Evolutionary conservation across 2,113 vertebrate genomes (phyloP), one percentile per base, ranked within the genome.

Genomic region (Carassius carassius): DNA sequence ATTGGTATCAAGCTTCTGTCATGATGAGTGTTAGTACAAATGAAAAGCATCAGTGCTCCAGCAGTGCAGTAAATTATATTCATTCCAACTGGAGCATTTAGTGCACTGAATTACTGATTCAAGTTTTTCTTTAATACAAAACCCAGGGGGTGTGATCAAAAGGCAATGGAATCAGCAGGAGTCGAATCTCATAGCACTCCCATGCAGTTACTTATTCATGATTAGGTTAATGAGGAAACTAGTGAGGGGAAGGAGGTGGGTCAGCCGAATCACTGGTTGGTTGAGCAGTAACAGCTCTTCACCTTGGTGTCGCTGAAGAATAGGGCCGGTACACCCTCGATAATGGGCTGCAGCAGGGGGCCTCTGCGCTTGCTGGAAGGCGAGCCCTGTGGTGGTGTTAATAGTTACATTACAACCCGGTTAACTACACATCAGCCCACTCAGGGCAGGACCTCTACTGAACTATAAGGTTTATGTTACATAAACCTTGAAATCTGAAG

Each of bases 281-380:
- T 90, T 91, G 89, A 92, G 92, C 90, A 80, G 94, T 93, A 90
- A 83, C 87, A 88, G 93, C 92, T 93, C 94, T 94, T 99, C 95
- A 98, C 97, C 97, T 99, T 97, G 93, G 95, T 96, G 89, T 99
- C 97, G 92, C 98, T 97, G 96, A 98, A 97, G 97, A 99, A 99
- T 90, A 97, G 98, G 87, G 98, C 96, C 67, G 98, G 98, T 95
- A 97, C 98, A 6, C 97, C 98, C 95, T 99, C 98, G 92, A 99
- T 99, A 94, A 99, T 99, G 90, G 98, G 98, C 94, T 99, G 97
- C 93, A 99, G 97, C 93, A 97, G 97, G 92, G 96, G 98, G 87
- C 98, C 97, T 97, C 98, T 95, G 94, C 97, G 95, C 95, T 98
- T 99, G 97, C 96, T 99, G 95, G 98, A 98, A 90, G 98, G 98